phyloP scores from a whole-genome alignment of 2,113 vertebrate genomes.

The Seriola dumerili region DNA sequence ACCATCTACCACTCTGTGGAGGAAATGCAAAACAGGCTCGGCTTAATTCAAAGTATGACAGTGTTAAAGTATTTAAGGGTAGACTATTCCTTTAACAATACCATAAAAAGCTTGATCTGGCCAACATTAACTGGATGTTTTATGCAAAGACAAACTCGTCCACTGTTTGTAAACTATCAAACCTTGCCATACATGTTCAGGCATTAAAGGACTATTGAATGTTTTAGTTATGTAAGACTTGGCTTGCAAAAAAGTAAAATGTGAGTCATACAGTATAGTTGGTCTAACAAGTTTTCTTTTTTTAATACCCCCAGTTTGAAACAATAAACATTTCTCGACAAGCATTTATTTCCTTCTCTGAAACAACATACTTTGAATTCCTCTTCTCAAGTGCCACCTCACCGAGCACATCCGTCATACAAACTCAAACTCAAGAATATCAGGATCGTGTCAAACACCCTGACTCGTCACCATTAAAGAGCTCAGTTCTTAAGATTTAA shows the following conservation, averaged over 20 bases:
- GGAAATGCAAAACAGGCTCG: not conserved
- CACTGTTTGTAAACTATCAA: conserved; percentile 4
- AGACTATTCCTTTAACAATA: conserved; percentile 22
- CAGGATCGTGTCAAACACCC: conserved; percentile 19
- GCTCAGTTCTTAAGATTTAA: conserved; percentile 28
- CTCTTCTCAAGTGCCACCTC: not conserved
- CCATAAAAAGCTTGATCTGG: conserved; percentile 15
- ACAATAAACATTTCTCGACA: conserved; percentile 3
- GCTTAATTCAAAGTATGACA: not conserved
- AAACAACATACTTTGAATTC: not conserved
- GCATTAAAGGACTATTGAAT: conserved; percentile 22
- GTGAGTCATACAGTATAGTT: conserved; percentile 17
- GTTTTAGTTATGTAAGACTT: conserved; percentile 18
- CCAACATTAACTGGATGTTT: conserved; percentile 17
- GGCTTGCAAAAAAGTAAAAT: conserved; percentile 15
- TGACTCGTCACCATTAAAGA: conserved; percentile 20
- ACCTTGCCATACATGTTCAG: not conserved
- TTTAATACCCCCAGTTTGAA: not conserved
- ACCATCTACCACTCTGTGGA: no score
- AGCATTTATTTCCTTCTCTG: conserved; percentile 2
- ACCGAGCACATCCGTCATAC: conserved; percentile 7
- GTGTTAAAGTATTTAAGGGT: conserved; percentile 26
- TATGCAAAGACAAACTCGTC: conserved; percentile 15
- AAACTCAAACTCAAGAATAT: conserved; percentile 26
- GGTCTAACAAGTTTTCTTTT: conserved; percentile 16